These are phyloP conservation scores for Ephestia elutella DNA, from an alignment of 1,140 invertebrate species.

Conservation along the genomic window DNA sequence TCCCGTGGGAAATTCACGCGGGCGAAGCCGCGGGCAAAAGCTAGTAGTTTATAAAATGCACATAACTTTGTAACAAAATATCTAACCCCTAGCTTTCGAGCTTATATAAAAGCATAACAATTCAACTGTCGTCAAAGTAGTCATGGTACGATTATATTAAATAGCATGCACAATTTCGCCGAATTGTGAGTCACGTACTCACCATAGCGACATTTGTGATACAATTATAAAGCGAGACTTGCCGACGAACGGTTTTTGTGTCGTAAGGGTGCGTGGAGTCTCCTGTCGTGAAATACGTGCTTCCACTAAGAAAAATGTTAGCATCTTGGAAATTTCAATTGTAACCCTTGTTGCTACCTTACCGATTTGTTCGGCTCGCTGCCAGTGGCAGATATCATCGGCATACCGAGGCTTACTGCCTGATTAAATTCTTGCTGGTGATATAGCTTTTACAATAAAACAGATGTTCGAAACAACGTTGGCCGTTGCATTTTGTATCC, in stretches of 20 bases:
- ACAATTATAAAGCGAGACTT: slow-evolving; percentile 50
- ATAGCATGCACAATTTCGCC: slow-evolving; percentile 7
- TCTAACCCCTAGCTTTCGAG: too few relatives aligned
- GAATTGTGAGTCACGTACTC: slow-evolving; percentile 46
- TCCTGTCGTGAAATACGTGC: slow-evolving; percentile 59
- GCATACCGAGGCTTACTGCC: slow-evolving; percentile 49
- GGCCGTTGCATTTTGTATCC: too few relatives aligned
- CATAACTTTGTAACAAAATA: too few relatives aligned
- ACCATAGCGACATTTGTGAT: slow-evolving; percentile 42
- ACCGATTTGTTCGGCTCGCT: slow-evolving; percentile 61
- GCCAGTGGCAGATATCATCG: slow-evolving; percentile 65
- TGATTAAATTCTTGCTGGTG: slow-evolving; percentile 66
- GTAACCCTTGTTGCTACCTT: slow-evolving; percentile 57
- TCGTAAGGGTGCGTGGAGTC: slow-evolving; percentile 32
- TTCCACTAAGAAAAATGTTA: slow-evolving; percentile 63
- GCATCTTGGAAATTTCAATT: slow-evolving; percentile 71
- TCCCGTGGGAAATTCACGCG: too few relatives aligned
- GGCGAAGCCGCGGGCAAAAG: too few relatives aligned
- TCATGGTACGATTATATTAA: slow-evolving; percentile 7
- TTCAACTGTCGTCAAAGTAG: not conserved
- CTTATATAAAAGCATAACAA: too few relatives aligned
- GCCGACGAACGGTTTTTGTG: slow-evolving; percentile 46
- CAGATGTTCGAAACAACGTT: too few relatives aligned
- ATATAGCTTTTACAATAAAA: slow-evolving; percentile 9
- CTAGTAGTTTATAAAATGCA: too few relatives aligned